Evolutionary conservation across 2,888 invertebrate genomes (phyloP).

Genomic region (Himalopsyche japonica): DNA sequence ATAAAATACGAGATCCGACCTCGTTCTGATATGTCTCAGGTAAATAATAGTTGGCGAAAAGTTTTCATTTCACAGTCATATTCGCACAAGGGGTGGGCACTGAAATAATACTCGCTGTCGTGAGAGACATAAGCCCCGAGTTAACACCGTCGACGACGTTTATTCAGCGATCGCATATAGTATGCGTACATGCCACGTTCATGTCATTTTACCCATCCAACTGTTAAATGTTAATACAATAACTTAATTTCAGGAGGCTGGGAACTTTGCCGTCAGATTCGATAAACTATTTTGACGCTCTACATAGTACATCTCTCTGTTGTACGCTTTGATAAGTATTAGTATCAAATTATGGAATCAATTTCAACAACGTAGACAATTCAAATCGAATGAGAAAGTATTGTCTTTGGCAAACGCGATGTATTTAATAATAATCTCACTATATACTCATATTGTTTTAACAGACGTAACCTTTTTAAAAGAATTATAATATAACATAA

Average conservation of each 20-base stretch:
- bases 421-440: too few species aligned
- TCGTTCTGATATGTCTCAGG: background rate
- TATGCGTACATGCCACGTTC: background rate
- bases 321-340: too few species aligned
- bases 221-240: slow-evolving; percentile 36
- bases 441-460: too few species aligned
- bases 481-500: too few species aligned
- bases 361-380: too few species aligned
- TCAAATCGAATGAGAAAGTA: too few species aligned
- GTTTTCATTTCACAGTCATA: background rate
- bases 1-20: background rate
- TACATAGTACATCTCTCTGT: background rate
- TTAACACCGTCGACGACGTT: slow-evolving; percentile 15
- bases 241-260: slow-evolving; percentile 9
- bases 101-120: background rate
- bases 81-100: background rate
- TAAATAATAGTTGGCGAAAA: background rate
- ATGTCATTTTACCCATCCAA: slow-evolving; percentile 27
- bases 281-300: background rate
- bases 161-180: slow-evolving; percentile 11
- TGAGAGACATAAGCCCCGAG: slow-evolving; percentile 23
- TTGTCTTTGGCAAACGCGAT: too few species aligned
- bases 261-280: slow-evolving; percentile 7
- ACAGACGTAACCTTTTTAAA: too few species aligned
- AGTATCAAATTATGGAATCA: too few species aligned